Evolutionary conservation across 2,888 invertebrate species (phyloP).

Genomic region (Chromoteleia sp.): DNA sequence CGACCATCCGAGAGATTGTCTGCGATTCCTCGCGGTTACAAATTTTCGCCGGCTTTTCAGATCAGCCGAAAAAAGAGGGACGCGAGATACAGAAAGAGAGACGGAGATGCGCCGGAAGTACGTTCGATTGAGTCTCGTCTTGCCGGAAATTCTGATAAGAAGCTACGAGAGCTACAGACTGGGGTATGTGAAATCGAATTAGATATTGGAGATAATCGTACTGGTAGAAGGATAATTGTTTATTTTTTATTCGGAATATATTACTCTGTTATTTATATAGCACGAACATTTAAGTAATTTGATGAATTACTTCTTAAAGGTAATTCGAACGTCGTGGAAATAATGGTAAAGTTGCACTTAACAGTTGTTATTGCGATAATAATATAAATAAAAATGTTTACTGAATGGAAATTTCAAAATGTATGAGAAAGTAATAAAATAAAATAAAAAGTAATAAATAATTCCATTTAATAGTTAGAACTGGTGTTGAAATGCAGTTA

Average conservation of each 20-base stretch:
- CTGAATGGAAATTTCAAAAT: no score
- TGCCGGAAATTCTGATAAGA: conserved; percentile 57
- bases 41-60: conserved; percentile 59
- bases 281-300: background rate
- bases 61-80: conserved; percentile 8
- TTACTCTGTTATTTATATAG: background rate
- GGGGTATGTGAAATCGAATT: conserved; percentile 14
- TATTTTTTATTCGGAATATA: background rate
- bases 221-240: conserved; percentile 20
- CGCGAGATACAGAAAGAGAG: background rate
- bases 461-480: no score
- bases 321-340: no score
- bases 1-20: conserved; percentile 55
- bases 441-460: no score
- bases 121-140: conserved; percentile 54
- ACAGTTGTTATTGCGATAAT: no score
- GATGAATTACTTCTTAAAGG: background rate
- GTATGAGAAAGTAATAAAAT: no score
- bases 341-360: no score
- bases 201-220: conserved; percentile 18
- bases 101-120: conserved; percentile 39
- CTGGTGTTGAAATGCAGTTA: no score
- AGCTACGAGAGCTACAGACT: conserved; percentile 8
- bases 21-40: conserved; percentile 59
- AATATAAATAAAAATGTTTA: no score